Conservation (phyloP, 2,888 invertebrate genomes). For the Sinotaia quadrata region DNA sequence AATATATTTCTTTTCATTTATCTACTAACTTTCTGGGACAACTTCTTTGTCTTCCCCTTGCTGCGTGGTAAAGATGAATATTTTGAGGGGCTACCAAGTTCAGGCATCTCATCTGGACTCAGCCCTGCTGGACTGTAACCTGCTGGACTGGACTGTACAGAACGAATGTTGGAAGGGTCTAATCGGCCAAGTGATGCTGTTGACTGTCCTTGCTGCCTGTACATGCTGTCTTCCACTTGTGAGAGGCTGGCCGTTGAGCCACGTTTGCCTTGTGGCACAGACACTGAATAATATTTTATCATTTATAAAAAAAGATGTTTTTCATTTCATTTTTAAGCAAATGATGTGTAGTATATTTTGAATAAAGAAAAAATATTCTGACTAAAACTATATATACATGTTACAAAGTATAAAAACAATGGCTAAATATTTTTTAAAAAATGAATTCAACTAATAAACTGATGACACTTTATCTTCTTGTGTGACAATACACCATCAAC, state of each 20-base stretch:
- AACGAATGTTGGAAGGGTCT: constrained; percentile 46
- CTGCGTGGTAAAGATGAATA: constrained; percentile 50
- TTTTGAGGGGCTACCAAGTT: constrained; percentile 51
- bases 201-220: constrained; percentile 48
- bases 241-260: constrained; percentile 69
- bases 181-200: constrained; percentile 51
- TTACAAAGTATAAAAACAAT: too few species aligned
- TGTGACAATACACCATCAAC: too few species aligned
- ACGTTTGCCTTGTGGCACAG: constrained; percentile 54
- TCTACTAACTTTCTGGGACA: constrained; percentile 41
- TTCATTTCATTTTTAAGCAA: too few species aligned
- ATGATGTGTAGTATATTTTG: too few species aligned
- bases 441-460: too few species aligned
- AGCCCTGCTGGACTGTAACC: constrained; percentile 49
- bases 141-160: constrained; percentile 51
- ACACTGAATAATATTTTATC: too few species aligned
- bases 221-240: constrained; percentile 63
- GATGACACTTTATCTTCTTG: too few species aligned
- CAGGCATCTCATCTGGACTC: constrained; percentile 39
- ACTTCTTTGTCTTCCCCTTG: constrained; percentile 48
- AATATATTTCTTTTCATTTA: background rate
- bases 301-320: too few species aligned
- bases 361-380: too few species aligned
- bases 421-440: too few species aligned
- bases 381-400: too few species aligned